A percentile compares a stretch with the other conserved stretches of the same genome.
Conservation (phyloP, 2,888 invertebrate genomes). For the Druceiella hillmani region DNA sequence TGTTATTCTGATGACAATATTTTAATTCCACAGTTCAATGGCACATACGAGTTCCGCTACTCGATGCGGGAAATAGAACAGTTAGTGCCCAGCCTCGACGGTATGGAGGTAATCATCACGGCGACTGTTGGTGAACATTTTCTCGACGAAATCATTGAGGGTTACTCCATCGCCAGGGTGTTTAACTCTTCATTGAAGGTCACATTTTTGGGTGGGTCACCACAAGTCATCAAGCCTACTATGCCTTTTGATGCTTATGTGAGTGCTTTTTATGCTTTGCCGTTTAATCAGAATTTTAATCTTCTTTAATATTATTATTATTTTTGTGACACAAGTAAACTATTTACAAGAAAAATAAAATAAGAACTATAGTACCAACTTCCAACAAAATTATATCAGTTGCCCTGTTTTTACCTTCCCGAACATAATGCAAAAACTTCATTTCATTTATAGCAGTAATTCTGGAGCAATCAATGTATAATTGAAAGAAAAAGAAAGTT, state of each 20-base stretch:
- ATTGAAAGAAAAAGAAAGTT: too few species aligned
- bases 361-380: too few species aligned
- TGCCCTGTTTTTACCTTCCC: too few species aligned
- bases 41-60: slow-evolving; percentile 82
- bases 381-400: too few species aligned
- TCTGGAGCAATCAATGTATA: too few species aligned
- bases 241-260: slow-evolving; percentile 87
- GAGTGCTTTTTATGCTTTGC: slow-evolving; percentile 44
- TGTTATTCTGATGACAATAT: too few species aligned
- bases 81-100: slow-evolving; percentile 61
- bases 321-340: too few species aligned
- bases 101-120: slow-evolving; percentile 76
- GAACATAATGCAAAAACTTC: too few species aligned
- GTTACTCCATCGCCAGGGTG: slow-evolving; percentile 81
- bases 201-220: slow-evolving; percentile 81
- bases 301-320: too few species aligned
- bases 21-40: slow-evolving; percentile 64
- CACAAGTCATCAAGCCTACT: slow-evolving; percentile 92
- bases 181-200: slow-evolving; percentile 82
- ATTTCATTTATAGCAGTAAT: too few species aligned
- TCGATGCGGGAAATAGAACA: slow-evolving; percentile 73
- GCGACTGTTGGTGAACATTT: slow-evolving; percentile 86
- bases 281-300: not conserved
- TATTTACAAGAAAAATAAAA: not conserved
- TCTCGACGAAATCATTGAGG: slow-evolving; percentile 77